Percentiles rank a stretch among this genome's conserved stretches.
phyloP scores from a whole-genome alignment of 2,113 vertebrate species.

The Dascyllus trimaculatus region DNA sequence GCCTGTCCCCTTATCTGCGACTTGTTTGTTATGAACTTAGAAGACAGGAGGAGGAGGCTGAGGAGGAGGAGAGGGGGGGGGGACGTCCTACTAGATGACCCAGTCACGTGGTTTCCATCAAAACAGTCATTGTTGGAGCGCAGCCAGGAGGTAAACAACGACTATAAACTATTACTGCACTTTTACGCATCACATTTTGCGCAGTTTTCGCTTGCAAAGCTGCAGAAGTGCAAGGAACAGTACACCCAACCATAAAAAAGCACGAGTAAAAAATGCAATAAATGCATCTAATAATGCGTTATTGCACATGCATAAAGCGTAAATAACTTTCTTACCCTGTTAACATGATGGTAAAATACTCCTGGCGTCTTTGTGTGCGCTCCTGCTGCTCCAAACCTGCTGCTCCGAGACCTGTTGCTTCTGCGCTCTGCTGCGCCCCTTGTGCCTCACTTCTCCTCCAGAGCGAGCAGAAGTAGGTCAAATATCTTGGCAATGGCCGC shows the following conservation, averaged over 20 bases:
- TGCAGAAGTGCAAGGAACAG: no score
- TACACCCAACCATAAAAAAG: no score
- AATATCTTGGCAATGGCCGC: conserved; percentile 68
- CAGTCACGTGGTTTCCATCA: conserved; percentile 72
- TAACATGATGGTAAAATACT: background rate
- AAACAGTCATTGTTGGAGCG: conserved; percentile 60
- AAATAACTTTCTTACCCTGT: conserved; percentile 36
- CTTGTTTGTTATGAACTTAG: conserved; percentile 70
- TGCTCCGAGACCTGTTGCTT: conserved; percentile 35
- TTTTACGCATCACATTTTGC: background rate
- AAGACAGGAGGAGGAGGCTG: background rate
- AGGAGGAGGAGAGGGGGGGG: conserved; percentile 16
- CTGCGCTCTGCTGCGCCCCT: background rate
- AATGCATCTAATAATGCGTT: no score
- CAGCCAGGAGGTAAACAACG: conserved; percentile 18
- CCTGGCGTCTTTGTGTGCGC: background rate
- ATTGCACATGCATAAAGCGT: no score
- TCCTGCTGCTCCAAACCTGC: background rate
- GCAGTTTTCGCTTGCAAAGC: background rate
- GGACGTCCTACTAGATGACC: conserved; percentile 44
- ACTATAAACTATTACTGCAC: background rate
- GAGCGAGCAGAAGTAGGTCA: conserved; percentile 74
- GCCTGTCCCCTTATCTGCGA: conserved; percentile 31
- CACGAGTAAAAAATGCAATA: no score
- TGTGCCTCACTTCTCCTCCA: background rate